Percentiles rank a stretch among this genome's conserved stretches.
These are phyloP conservation scores for Chloropsis cyanopogon DNA, from an alignment of 2,113 vertebrate species.

Conservation along the genomic window DNA sequence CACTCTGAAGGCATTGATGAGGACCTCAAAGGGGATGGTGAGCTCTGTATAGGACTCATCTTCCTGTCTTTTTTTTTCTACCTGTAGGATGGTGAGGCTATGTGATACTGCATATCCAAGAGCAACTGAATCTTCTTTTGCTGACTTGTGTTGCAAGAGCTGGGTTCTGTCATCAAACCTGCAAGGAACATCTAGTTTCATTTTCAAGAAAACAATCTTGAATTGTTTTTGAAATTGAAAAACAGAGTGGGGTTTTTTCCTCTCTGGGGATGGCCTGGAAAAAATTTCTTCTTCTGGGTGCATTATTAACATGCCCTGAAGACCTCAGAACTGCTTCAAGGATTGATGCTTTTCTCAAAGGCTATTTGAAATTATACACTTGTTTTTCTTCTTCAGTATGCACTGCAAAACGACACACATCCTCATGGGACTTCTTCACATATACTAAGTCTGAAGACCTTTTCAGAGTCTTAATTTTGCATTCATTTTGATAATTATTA, in stretches of 20 bases:
- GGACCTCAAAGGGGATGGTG: neutral
- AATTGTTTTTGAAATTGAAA: too few relatives aligned
- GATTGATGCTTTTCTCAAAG: neutral
- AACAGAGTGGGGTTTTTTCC: neutral
- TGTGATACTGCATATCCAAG: rapidly evolving
- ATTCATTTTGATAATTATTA: neutral
- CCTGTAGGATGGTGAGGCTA: neutral
- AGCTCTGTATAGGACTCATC: neutral
- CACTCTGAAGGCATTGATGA: neutral
- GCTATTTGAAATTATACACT: neutral
- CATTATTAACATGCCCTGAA: neutral
- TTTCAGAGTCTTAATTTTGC: neutral
- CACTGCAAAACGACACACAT: neutral
- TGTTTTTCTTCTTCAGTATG: neutral
- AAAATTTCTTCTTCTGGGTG: neutral
- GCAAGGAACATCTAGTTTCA: neutral
- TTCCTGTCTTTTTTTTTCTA: neutral
- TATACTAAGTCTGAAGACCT: neutral
- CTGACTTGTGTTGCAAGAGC: neutral
- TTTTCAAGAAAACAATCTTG: neutral
- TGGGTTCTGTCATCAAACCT: neutral
- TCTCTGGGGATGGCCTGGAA: neutral
- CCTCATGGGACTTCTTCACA: neutral
- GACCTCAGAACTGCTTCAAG: neutral
- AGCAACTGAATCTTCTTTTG: neutral